phyloP scores from a whole-genome alignment of 1,140 invertebrate species.

The Drosophila tristis region DNA sequence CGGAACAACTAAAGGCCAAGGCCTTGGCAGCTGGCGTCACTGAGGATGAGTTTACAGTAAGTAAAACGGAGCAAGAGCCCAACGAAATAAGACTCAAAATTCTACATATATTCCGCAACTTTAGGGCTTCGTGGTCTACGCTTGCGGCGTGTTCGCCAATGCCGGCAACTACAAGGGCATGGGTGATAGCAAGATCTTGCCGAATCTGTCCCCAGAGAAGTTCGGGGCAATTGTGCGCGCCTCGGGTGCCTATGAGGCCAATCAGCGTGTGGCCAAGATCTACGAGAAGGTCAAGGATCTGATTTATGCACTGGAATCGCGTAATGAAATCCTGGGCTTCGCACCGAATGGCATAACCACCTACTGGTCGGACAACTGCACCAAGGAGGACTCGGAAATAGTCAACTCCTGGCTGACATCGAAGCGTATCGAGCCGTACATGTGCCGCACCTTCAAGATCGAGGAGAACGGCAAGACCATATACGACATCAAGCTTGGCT shows the following conservation, averaged over 20 bases:
- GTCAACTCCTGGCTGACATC: conserved; percentile 94
- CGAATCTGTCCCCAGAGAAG: conserved; percentile 90
- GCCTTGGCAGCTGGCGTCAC: conserved; percentile 87
- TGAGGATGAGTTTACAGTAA: conserved; percentile 94
- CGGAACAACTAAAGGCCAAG: conserved; percentile 88
- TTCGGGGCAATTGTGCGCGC: conserved; percentile 90
- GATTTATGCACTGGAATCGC: conserved; percentile 89
- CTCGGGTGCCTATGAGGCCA: conserved; percentile 88
- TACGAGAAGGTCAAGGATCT: conserved; percentile 87
- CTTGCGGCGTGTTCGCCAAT: conserved; percentile 93
- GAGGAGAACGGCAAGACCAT: conserved; percentile 85
- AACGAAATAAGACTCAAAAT: background rate
- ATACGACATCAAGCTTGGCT: conserved; percentile 91
- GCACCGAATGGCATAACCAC: conserved; percentile 94
- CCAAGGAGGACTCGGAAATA: conserved; percentile 91
- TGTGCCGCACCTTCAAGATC: conserved; percentile 95
- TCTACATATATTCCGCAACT: conserved; percentile 44
- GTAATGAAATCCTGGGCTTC: conserved; percentile 91
- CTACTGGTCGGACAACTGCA: conserved; percentile 96
- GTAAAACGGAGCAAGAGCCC: conserved; percentile 20
- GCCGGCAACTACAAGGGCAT: conserved; percentile 97
- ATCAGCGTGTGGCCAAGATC: conserved; percentile 86
- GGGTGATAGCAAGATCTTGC: conserved; percentile 97
- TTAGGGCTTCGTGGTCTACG: conserved; percentile 94
- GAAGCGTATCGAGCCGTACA: conserved; percentile 93